These are phyloP conservation scores for Macaria liturata DNA, from an alignment of 2,888 invertebrate genomes.

Conservation along the genomic window DNA sequence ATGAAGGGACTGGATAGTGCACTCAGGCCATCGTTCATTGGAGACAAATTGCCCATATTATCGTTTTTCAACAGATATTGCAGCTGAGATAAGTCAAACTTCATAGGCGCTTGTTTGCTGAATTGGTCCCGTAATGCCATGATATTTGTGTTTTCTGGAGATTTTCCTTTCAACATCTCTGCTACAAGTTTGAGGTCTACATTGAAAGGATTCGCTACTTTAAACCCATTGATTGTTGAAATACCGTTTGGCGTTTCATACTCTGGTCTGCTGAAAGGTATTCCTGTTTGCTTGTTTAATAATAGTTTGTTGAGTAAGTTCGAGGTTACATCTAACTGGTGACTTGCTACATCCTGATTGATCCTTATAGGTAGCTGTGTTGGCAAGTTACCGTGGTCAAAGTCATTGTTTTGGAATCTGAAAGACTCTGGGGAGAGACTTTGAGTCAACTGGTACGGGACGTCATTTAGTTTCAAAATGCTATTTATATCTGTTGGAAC, in stretches of 20 bases:
- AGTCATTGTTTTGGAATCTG: constrained; percentile 58
- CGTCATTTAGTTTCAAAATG: constrained; percentile 69
- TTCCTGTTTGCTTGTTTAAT: constrained; percentile 55
- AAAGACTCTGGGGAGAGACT: constrained; percentile 53
- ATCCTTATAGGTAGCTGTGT: constrained; percentile 63
- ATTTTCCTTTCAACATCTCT: constrained; percentile 75
- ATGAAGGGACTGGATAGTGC: constrained; percentile 59
- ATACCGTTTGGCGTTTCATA: constrained; percentile 54
- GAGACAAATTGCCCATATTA: constrained; percentile 48
- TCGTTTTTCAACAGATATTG: constrained; percentile 69
- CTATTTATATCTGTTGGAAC: constrained; percentile 53
- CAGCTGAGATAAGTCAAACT: constrained; percentile 65
- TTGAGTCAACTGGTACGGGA: constrained; percentile 67
- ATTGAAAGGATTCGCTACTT: constrained; percentile 80
- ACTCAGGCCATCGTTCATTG: constrained; percentile 54
- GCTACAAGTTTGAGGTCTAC: constrained; percentile 75
- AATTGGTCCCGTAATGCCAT: constrained; percentile 59
- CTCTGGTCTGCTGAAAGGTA: constrained; percentile 59
- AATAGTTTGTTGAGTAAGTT: constrained; percentile 64
- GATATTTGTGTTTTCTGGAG: constrained; percentile 62
- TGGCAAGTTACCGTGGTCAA: constrained; percentile 60
- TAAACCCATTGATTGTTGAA: constrained; percentile 75
- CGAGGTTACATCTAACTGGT: constrained; percentile 68
- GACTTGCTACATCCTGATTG: constrained; percentile 74
- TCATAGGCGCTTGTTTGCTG: constrained; percentile 58